Evolutionary conservation across 2,888 invertebrate genomes (phyloP).

Genomic region (Shargacucullia verbasci): DNA sequence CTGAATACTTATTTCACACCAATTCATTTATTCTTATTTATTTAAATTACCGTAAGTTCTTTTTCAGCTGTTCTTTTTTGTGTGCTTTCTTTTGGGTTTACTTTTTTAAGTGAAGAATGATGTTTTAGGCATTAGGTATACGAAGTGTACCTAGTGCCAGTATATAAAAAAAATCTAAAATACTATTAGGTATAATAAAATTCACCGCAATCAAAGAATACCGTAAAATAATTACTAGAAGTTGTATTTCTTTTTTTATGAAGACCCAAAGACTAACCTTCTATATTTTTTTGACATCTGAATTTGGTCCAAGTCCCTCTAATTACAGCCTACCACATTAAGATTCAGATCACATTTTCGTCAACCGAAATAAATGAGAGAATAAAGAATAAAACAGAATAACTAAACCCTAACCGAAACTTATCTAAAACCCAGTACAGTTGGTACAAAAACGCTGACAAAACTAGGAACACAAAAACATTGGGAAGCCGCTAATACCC

Average conservation of each 20-base stretch:
- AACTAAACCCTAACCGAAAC: constrained; percentile 9
- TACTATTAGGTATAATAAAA: too few species aligned
- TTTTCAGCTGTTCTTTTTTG: constrained; percentile 16
- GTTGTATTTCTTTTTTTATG: neutral
- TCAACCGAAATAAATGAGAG: constrained; percentile 1
- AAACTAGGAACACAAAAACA: constrained; percentile 44
- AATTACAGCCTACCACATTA: neutral
- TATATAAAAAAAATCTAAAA: neutral
- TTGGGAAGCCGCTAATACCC: constrained; percentile 35
- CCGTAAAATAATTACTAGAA: too few species aligned
- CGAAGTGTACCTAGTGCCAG: neutral
- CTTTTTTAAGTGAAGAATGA: too few species aligned
- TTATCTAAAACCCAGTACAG: constrained; percentile 26
- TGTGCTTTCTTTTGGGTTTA: constrained; percentile 10
- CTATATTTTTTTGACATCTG: neutral
- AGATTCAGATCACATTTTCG: neutral
- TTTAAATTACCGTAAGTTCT: constrained; percentile 44
- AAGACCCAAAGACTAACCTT: neutral
- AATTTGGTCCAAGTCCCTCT: neutral
- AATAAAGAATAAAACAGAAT: neutral
- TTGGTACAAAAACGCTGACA: constrained; percentile 39
- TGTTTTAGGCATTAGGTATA: too few species aligned
- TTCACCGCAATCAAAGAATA: too few species aligned
- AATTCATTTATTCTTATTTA: constrained; percentile 59
- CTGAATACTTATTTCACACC: constrained; percentile 50